phyloP scores from a whole-genome alignment of 1,140 invertebrate genomes.

The Propsilocerus akamusi region DNA sequence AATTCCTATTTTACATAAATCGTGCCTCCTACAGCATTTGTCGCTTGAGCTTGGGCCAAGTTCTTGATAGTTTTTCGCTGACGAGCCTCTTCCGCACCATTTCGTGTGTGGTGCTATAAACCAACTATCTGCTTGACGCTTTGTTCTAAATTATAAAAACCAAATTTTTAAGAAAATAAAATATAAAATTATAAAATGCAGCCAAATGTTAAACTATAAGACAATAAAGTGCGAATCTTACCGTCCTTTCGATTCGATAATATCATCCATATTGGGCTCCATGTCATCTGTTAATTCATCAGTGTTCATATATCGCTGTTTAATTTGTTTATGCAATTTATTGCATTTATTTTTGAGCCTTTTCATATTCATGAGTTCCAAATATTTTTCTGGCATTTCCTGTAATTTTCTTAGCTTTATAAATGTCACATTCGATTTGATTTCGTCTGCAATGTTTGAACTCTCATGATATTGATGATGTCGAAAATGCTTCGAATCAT shows the following conservation, averaged over 20 bases:
- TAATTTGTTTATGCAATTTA: background rate
- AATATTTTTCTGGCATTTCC: background rate
- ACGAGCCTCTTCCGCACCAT: slow-evolving; percentile 65
- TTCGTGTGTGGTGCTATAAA: slow-evolving; percentile 55
- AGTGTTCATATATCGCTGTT: background rate
- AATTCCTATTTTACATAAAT: slow-evolving; percentile 50
- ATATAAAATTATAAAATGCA: background rate
- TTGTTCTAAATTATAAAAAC: slow-evolving; percentile 16
- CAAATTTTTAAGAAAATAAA: background rate
- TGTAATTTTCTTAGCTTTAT: background rate
- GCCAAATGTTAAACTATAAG: background rate
- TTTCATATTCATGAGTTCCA: background rate
- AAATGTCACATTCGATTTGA: background rate
- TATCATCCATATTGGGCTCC: background rate
- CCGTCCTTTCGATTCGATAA: background rate
- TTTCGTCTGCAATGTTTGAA: background rate
- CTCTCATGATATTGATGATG: background rate
- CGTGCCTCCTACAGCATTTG: slow-evolving; percentile 64
- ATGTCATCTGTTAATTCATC: background rate
- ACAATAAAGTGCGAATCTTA: background rate
- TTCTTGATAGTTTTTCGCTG: slow-evolving; percentile 34
- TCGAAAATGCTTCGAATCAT: background rate
- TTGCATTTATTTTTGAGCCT: background rate
- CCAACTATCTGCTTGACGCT: slow-evolving; percentile 31
- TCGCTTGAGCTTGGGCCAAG: slow-evolving; percentile 49